These are phyloP conservation scores for Xestoiulus laeticollis DNA, from an alignment of 2,888 invertebrate genomes.

Conservation along the genomic window DNA sequence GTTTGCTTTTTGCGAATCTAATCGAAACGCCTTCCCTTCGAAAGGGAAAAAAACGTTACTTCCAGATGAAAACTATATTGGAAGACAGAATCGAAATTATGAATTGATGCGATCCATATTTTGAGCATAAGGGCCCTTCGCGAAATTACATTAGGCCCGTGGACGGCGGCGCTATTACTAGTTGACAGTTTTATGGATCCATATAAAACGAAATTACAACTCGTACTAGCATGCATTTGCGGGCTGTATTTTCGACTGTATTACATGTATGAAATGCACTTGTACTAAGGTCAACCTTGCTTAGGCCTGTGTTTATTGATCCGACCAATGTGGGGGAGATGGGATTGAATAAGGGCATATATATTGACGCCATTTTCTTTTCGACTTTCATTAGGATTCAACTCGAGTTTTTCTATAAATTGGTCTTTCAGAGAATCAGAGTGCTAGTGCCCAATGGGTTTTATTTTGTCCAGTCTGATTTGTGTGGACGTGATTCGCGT, in stretches of 20 bases:
- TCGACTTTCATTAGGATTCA: neutral
- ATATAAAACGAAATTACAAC: slow-evolving; percentile 4
- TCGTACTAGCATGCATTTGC: neutral
- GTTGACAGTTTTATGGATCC: slow-evolving; percentile 28
- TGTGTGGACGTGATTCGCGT: too few relatives aligned
- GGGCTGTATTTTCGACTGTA: slow-evolving; percentile 28
- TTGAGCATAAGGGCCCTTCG: neutral
- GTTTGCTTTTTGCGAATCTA: neutral
- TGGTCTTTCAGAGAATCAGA: neutral
- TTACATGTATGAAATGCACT: neutral
- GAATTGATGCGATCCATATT: slow-evolving; percentile 33
- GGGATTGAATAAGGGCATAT: neutral
- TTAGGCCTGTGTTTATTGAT: neutral
- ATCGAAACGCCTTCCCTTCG: neutral
- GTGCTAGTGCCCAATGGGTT: neutral
- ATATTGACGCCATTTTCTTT: neutral
- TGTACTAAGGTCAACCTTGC: neutral
- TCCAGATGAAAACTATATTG: neutral
- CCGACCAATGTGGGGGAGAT: neutral
- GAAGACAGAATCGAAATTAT: slow-evolving; percentile 7
- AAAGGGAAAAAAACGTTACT: neutral
- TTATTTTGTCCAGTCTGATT: neutral
- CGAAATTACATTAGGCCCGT: slow-evolving; percentile 9
- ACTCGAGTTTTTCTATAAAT: neutral
- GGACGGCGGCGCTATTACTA: slow-evolving; percentile 22